phyloP scores from a whole-genome alignment of 2,113 vertebrate genomes.

The Diadophis punctatus region DNA sequence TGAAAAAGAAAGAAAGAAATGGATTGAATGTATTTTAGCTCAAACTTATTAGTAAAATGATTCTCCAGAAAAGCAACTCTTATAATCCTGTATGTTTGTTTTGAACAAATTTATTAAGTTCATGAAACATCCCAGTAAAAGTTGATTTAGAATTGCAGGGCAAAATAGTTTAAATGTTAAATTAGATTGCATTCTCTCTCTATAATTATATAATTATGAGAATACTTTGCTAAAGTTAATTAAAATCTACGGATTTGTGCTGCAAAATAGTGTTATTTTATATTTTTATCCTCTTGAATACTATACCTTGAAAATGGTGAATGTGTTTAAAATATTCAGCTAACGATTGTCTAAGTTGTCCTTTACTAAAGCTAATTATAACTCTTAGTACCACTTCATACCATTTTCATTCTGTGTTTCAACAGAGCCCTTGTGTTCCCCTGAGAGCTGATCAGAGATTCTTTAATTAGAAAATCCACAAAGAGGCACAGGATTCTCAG shows the following conservation, averaged over 20 bases:
- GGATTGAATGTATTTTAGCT: background rate
- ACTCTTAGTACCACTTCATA: background rate
- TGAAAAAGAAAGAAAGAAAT: slow-evolving; percentile 1
- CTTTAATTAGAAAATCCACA: background rate
- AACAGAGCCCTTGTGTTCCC: background rate
- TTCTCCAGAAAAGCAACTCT: background rate
- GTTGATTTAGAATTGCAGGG: background rate
- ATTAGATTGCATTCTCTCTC: background rate
- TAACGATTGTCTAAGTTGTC: background rate
- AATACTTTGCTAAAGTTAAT: background rate
- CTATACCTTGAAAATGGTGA: background rate
- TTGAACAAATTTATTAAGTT: background rate
- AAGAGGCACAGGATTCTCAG: background rate
- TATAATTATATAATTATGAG: background rate
- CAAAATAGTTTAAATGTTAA: background rate
- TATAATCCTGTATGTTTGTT: background rate
- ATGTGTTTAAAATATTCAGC: slow-evolving; percentile 20
- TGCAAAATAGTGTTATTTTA: background rate
- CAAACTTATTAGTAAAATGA: background rate
- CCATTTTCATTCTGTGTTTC: background rate
- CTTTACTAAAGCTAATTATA: background rate
- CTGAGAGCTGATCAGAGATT: background rate
- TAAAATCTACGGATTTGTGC: background rate
- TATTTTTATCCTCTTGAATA: background rate
- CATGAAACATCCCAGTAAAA: background rate